phyloP scores from a whole-genome alignment of 1,140 invertebrate genomes.

The Tetramorium parvispinum region DNA sequence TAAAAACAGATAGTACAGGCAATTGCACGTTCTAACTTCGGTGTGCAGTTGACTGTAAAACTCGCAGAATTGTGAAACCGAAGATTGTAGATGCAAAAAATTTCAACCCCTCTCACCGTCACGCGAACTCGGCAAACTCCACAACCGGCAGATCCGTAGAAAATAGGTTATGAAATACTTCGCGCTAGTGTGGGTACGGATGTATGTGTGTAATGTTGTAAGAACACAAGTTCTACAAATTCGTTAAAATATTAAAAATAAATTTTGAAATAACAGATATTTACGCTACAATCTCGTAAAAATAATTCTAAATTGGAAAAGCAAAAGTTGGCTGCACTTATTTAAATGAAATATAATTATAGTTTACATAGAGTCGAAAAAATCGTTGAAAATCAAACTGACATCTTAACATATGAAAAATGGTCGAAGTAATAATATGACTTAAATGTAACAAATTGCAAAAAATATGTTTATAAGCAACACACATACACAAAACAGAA shows the following conservation, averaged over 20 bases:
- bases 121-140: background rate
- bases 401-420: background rate
- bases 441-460: background rate
- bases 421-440: background rate
- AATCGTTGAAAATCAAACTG: background rate
- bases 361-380: background rate
- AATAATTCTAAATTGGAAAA: constrained; percentile 18
- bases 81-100: background rate
- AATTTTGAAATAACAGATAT: background rate
- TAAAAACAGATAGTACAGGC: constrained; percentile 23
- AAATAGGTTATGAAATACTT: constrained; percentile 20
- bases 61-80: background rate
- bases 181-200: background rate
- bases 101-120: background rate
- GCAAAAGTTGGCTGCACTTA: background rate
- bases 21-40: background rate
- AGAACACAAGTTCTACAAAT: background rate
- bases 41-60: background rate
- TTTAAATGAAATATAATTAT: background rate
- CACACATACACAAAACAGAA: constrained; percentile 31
- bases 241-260: background rate
- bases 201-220: background rate
- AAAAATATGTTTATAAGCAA: background rate
- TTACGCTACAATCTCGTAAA: background rate
- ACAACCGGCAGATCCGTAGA: background rate